Conservation (phyloP, 2,113 vertebrate genomes). For the Corydoras maculifer region DNA sequence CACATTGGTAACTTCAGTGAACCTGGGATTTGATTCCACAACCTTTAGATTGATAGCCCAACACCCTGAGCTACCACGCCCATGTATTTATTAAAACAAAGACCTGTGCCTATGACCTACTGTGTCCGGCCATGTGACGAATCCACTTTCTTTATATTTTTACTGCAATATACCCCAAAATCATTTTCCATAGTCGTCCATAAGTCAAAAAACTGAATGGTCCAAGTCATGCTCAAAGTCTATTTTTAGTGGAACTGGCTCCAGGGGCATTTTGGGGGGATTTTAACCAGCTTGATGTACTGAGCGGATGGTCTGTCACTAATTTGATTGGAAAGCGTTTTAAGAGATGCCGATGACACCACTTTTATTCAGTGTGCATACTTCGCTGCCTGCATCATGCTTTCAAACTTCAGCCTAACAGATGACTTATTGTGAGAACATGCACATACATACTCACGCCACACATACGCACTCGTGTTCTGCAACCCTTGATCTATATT, state of each 20-base stretch:
- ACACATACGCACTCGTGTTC: slow-evolving; percentile 23
- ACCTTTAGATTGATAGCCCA: no score
- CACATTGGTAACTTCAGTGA: no score
- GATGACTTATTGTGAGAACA: slow-evolving; percentile 60
- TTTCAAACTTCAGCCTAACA: slow-evolving; percentile 56
- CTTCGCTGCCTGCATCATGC: slow-evolving; percentile 57
- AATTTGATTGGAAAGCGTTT: slow-evolving; percentile 65
- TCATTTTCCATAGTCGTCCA: no score
- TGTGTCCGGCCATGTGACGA: no score
- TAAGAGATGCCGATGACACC: slow-evolving; percentile 58
- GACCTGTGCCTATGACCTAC: no score
- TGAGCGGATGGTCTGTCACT: slow-evolving; percentile 52
- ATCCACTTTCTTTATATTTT: no score
- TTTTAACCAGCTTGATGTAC: slow-evolving; percentile 58
- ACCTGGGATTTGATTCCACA: no score
- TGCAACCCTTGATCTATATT: slow-evolving; percentile 34
- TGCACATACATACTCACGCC: slow-evolving; percentile 25
- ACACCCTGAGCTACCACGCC: no score
- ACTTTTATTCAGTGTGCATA: slow-evolving; percentile 59
- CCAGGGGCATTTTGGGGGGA: slow-evolving; percentile 56
- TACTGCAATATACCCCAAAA: no score
- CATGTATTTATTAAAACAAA: no score
- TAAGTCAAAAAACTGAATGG: no score
- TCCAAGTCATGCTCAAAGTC: no score
- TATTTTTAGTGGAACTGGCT: slow-evolving; percentile 21